Conservation (phyloP, 2,797 vertebrate genomes). For the Gephyroberyx darwinii region DNA sequence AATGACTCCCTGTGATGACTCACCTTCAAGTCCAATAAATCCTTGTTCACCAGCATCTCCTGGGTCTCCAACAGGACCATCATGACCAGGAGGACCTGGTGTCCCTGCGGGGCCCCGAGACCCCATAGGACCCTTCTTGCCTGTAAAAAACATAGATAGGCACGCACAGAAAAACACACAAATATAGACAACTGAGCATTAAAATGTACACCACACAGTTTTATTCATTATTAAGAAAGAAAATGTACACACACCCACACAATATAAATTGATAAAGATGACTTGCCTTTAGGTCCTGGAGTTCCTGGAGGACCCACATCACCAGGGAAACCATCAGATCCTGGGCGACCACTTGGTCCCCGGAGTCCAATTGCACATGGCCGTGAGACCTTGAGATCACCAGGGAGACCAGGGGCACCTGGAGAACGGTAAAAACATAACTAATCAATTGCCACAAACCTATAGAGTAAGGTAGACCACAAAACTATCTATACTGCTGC, state of each 20-base stretch:
- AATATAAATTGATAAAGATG: neutral
- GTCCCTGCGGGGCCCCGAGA: slow-evolving; percentile 38
- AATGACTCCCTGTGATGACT: neutral
- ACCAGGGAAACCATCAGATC: slow-evolving; percentile 51
- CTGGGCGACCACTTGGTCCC: slow-evolving; percentile 48
- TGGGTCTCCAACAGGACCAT: slow-evolving; percentile 61
- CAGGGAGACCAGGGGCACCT: slow-evolving; percentile 65
- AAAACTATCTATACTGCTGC: too few species aligned
- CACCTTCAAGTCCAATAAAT: slow-evolving; percentile 69
- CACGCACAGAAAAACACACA: slow-evolving; percentile 1
- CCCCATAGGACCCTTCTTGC: slow-evolving; percentile 59
- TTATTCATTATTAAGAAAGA: neutral
- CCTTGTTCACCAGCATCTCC: slow-evolving; percentile 63
- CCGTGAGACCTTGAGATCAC: neutral
- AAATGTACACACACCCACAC: neutral
- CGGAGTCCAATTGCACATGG: rapidly evolving
- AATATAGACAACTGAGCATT: neutral
- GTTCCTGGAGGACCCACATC: slow-evolving; percentile 55
- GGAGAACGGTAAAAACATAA: neutral
- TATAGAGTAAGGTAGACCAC: too few species aligned
- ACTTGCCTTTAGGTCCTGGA: slow-evolving; percentile 67
- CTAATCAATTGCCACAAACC: neutral
- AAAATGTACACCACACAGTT: neutral
- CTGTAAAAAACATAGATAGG: slow-evolving; percentile 41
- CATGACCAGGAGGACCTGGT: slow-evolving; percentile 50